Conservation (phyloP, 1,140 invertebrate genomes). For the Druon quercuslanigerum region DNA sequence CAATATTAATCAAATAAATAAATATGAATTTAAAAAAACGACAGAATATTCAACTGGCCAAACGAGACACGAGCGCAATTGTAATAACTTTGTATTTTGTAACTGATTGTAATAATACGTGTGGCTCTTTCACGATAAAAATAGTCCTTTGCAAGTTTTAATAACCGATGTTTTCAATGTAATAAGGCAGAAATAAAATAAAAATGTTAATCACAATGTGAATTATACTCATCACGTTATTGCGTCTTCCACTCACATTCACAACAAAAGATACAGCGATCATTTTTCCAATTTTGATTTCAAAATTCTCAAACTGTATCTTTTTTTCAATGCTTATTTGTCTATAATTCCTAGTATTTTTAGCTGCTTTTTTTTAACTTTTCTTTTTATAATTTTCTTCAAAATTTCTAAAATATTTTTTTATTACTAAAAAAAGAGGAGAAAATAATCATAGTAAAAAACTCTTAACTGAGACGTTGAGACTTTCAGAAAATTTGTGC, state of each 20-base stretch:
- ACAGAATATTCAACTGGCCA: slow-evolving; percentile 5
- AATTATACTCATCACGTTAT: background rate
- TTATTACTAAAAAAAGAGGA: too few relatives aligned
- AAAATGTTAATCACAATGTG: slow-evolving; percentile 4
- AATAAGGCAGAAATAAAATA: slow-evolving; percentile 5
- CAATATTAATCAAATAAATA: background rate
- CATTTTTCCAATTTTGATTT: background rate
- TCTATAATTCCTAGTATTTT: too few relatives aligned
- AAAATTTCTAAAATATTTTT: too few relatives aligned
- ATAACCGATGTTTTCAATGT: slow-evolving; percentile 12
- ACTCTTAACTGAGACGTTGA: too few relatives aligned
- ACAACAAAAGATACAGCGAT: background rate
- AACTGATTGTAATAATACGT: slow-evolving; percentile 1
- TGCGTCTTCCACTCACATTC: background rate
- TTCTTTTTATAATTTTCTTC: too few relatives aligned
- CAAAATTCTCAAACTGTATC: background rate
- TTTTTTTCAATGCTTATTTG: too few relatives aligned
- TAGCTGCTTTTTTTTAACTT: too few relatives aligned
- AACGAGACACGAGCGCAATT: slow-evolving; percentile 18
- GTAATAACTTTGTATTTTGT: background rate
- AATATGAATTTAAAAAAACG: background rate
- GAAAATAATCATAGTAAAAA: too few relatives aligned
- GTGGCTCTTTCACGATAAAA: slow-evolving; percentile 9
- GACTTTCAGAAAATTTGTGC: too few relatives aligned
- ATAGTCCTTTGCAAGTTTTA: slow-evolving; percentile 30